These are phyloP conservation scores for Poeciliopsis gracilis DNA, from an alignment of 2,797 vertebrate genomes.

Conservation along the genomic window DNA sequence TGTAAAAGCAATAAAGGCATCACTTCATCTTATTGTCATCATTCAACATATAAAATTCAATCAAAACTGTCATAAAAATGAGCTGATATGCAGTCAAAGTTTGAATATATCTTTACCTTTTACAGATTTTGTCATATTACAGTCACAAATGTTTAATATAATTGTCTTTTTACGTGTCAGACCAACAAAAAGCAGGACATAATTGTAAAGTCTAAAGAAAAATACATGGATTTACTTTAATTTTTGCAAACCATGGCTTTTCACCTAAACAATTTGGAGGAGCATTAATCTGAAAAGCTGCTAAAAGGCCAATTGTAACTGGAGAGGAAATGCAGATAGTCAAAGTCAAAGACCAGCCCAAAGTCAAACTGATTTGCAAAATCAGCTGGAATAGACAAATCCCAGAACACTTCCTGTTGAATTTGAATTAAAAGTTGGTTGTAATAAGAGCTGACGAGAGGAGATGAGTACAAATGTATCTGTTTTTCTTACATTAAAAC, in stretches of 20 bases:
- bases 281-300: neutral
- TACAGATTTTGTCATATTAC: neutral
- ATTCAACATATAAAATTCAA: neutral
- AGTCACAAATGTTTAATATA: neutral
- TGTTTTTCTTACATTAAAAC: neutral
- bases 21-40: neutral
- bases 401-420: no score
- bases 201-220: neutral
- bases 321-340: neutral
- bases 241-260: neutral
- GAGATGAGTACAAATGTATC: neutral
- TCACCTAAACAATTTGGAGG: neutral
- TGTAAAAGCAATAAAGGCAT: slow-evolving; percentile 54
- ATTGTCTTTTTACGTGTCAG: neutral
- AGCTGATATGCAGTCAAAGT: neutral
- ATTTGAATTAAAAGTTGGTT: neutral
- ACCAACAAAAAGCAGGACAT: neutral
- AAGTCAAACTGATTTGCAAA: neutral
- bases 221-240: neutral
- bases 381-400: neutral
- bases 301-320: neutral
- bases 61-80: neutral
- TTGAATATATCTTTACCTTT: neutral
- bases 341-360: neutral
- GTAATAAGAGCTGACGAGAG: neutral